Evolutionary conservation across 2,888 invertebrate species (phyloP).

Genomic region (Antheraea yamamai): DNA sequence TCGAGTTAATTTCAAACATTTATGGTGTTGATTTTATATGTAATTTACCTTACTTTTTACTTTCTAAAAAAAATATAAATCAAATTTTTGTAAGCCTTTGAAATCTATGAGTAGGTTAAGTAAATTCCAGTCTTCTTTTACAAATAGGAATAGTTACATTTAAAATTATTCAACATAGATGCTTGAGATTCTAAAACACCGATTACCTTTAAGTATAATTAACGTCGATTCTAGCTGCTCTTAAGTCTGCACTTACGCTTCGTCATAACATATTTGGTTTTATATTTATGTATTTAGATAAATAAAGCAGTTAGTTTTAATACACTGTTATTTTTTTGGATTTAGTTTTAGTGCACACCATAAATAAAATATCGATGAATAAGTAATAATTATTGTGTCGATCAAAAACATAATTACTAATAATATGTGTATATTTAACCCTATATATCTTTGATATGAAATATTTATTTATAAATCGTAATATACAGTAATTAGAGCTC

Average conservation of each 20-base stretch:
- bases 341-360: neutral
- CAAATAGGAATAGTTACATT: neutral
- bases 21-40: neutral
- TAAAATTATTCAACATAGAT: no score
- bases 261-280: no score
- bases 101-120: neutral
- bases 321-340: no score
- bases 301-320: no score
- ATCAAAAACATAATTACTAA: neutral
- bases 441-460: neutral
- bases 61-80: neutral
- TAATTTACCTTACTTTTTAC: neutral
- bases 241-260: no score
- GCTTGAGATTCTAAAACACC: neutral
- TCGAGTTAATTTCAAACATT: neutral
- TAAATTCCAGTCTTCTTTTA: neutral
- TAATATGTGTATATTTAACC: neutral
- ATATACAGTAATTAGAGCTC: slow-evolving; percentile 54
- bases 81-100: neutral
- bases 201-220: no score
- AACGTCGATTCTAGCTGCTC: no score
- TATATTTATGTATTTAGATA: no score
- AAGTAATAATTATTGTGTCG: neutral
- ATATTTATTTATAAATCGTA: neutral
- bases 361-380: neutral